These are phyloP conservation scores for Lerema accius DNA, from an alignment of 1,140 invertebrate species.

Conservation along the genomic window DNA sequence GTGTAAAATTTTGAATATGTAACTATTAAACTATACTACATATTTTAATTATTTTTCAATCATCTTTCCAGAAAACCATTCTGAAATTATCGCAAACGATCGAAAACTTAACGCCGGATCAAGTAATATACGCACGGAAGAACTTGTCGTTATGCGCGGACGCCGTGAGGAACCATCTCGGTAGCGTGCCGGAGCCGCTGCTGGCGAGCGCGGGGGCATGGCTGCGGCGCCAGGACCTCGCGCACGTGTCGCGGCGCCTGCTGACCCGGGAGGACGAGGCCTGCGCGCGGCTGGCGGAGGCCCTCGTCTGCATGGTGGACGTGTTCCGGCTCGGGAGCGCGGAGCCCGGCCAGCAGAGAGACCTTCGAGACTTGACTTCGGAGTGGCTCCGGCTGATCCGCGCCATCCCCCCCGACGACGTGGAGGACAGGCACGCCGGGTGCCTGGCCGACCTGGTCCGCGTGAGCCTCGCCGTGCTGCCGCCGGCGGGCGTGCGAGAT, in stretches of 20 bases:
- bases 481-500: background rate
- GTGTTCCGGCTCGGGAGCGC: no score
- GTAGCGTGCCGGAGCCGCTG: background rate
- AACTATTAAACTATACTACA: no score
- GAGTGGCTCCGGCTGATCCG: no score
- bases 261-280: background rate
- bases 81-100: slow-evolving; percentile 22
- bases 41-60: no score
- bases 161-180: slow-evolving; percentile 6
- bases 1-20: no score
- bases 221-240: background rate
- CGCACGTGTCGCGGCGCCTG: background rate
- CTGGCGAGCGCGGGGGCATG: background rate
- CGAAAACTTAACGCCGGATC: slow-evolving; percentile 18
- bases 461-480: background rate
- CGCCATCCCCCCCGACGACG: no score
- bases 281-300: background rate
- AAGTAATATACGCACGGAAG: slow-evolving; percentile 15
- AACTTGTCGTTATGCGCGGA: slow-evolving; percentile 26
- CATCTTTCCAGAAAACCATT: slow-evolving; percentile 30
- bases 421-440: no score
- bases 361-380: no score
- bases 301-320: background rate
- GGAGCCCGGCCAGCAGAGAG: no score
- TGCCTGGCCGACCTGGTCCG: slow-evolving; percentile 1